Conservation (phyloP, 2,888 invertebrate genomes). For the Nephrotoma guestfalica region DNA sequence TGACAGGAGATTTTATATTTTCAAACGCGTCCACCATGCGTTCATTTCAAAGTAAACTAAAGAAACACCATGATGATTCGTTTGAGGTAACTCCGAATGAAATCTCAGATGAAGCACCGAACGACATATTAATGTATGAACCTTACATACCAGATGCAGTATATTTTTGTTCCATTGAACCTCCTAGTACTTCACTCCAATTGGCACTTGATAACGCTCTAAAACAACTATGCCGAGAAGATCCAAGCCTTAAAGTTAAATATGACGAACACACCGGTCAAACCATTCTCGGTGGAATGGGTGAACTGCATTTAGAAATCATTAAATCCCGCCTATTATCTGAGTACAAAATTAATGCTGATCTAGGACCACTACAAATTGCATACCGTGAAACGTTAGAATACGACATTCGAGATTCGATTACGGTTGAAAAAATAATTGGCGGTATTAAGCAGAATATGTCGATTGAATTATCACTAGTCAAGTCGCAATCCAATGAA, state of each 20-base stretch:
- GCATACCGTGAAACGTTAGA: constrained; percentile 71
- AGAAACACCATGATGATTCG: constrained; percentile 14
- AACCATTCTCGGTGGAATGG: constrained; percentile 85
- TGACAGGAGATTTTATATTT: constrained; percentile 63
- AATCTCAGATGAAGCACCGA: constrained; percentile 22
- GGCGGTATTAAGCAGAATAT: constrained; percentile 28
- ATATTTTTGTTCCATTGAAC: constrained; percentile 92
- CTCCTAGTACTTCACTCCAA: constrained; percentile 65
- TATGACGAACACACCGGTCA: constrained; percentile 72
- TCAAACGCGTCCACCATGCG: constrained; percentile 39
- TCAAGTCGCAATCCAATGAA: constrained; percentile 24
- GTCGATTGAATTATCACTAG: constrained; percentile 27
- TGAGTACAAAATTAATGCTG: constrained; percentile 84
- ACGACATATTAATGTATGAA: constrained; percentile 32
- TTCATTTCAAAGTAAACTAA: constrained; percentile 38
- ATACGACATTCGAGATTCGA: constrained; percentile 16
- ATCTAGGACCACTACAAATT: constrained; percentile 82
- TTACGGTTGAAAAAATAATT: constrained; percentile 28
- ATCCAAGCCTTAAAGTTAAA: constrained; percentile 72
- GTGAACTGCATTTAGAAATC: constrained; percentile 91
- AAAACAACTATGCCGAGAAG: constrained; percentile 67
- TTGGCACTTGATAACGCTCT: constrained; percentile 65
- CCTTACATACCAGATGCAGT: constrained; percentile 82
- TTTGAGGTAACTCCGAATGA: not conserved
- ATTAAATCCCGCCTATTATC: constrained; percentile 73